Evolutionary conservation across 2,797 vertebrate genomes (phyloP).

Genomic region (Trachurus trachurus): DNA sequence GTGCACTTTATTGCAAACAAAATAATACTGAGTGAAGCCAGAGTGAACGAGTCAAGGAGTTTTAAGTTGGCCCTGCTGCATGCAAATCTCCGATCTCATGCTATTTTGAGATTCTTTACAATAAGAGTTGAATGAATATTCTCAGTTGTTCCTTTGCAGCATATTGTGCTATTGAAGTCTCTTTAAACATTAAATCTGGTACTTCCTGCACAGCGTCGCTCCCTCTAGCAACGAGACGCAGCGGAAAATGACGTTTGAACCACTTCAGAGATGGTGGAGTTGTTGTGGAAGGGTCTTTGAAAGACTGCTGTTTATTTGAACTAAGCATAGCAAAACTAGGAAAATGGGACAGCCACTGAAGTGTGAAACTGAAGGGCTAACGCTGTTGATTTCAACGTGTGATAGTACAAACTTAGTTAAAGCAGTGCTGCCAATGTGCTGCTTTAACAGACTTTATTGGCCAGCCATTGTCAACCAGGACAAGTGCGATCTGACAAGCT

Average conservation of each 20-base stretch:
- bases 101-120: conserved; percentile 13
- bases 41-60: conserved; percentile 26
- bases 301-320: conserved; percentile 43
- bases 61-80: conserved; percentile 8
- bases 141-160: not conserved
- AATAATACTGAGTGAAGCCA: conserved; percentile 20
- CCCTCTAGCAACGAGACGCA: not conserved
- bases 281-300: conserved; percentile 21
- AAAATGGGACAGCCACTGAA: conserved; percentile 3
- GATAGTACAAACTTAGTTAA: conserved; percentile 35
- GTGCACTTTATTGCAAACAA: conserved; percentile 23
- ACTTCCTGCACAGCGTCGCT: not conserved
- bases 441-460: conserved; percentile 48
- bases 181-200: conserved; percentile 19
- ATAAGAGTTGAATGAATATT: not conserved
- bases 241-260: conserved; percentile 15
- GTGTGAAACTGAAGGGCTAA: conserved; percentile 38
- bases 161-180: not conserved
- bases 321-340: not conserved
- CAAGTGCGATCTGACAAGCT: conserved; percentile 29
- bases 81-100: not conserved
- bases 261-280: not conserved
- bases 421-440: conserved; percentile 15
- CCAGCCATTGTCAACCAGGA: conserved; percentile 43
- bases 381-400: conserved; percentile 45